Evolutionary conservation across 2,888 invertebrate genomes (phyloP).

Genomic region (Ptycholaimellus sp.): DNA sequence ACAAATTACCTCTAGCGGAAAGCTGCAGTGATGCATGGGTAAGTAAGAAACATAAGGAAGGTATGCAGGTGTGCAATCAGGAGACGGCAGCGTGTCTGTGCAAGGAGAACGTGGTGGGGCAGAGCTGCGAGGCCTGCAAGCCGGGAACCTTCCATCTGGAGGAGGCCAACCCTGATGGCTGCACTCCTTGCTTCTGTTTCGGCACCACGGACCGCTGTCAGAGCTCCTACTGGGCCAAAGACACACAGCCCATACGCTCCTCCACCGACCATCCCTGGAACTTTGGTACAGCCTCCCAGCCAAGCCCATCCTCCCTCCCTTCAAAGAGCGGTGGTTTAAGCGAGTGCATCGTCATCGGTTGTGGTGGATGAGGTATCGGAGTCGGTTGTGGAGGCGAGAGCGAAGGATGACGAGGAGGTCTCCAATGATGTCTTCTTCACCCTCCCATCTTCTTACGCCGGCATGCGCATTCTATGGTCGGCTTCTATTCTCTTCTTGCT

Average conservation of each 20-base stretch:
- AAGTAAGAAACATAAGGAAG: constrained; percentile 39
- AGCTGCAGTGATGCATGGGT: no score
- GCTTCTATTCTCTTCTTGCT: no score
- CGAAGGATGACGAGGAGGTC: no score
- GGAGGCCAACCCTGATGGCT: constrained; percentile 57
- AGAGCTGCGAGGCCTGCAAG: constrained; percentile 56
- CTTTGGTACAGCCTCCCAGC: neutral
- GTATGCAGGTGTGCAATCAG: constrained; percentile 73
- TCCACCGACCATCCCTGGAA: neutral
- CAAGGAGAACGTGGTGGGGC: constrained; percentile 48
- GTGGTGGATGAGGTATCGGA: no score
- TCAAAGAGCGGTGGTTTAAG: no score
- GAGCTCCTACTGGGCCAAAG: constrained; percentile 39
- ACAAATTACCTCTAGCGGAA: no score
- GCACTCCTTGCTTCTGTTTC: constrained; percentile 89
- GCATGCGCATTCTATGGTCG: no score
- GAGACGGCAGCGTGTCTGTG: constrained; percentile 48
- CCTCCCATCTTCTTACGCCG: no score
- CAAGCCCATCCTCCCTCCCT: no score
- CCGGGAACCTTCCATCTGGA: constrained; percentile 74
- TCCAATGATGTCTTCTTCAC: no score
- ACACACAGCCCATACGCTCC: neutral
- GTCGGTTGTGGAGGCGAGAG: no score
- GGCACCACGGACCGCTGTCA: constrained; percentile 62
- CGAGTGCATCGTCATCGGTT: no score